Base-by-base conservation (phyloP, 2,113 vertebrate species). In the Drymodes brunneopygia region DNA sequence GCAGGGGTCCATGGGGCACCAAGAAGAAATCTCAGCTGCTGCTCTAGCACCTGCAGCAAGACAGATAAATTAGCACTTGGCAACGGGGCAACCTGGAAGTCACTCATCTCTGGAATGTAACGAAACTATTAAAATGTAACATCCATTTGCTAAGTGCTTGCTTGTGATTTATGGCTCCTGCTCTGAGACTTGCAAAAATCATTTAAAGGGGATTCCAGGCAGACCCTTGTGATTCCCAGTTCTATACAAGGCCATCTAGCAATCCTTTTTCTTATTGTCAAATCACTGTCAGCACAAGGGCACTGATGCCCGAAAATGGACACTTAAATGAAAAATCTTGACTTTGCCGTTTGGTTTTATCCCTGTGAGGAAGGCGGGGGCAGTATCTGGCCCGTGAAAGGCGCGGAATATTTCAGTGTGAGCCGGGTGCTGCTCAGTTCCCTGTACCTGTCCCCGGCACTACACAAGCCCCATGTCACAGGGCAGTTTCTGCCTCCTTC, bases 391-490 rank as follows among this genome's bases (percentile, higher is more conserved):
- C 4, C 4, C 5, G n/a, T 4, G 8, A 9, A 28, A 40, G 25
- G 57, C 4, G 31, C 6, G 7, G 64, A 50, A 17, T 29, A 11
- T 29, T 48, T 29, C 11, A 2, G 42, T 0, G 6, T 1, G 50
- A n/a, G 58, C 18, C 5, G 15, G 5, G 40, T 4, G 35, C 72
- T 57, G 44, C 75, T 42, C 35, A 12, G 54, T 40, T 12, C 40
- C 4, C 33, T 8, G 35, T 27, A 7, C 14, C 36, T 3, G 17
- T 2, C 15, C 40, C 24, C 27, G 29, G 64, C 44, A 2, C 16
- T 2, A 9, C 12, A 3, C 20, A 17, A 58, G 77, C 50, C 83
- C 10, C 22, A 0, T 1, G 25, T 14, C 51, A 2, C 6, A 1
- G 21, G 3, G 33, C 58, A 40, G 4, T 15, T 75, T n/a, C 53